Percentiles rank a stretch among this genome's conserved stretches.
Evolutionary conservation across 2,888 invertebrate genomes (phyloP).

Genomic region (Agrochola lota): DNA sequence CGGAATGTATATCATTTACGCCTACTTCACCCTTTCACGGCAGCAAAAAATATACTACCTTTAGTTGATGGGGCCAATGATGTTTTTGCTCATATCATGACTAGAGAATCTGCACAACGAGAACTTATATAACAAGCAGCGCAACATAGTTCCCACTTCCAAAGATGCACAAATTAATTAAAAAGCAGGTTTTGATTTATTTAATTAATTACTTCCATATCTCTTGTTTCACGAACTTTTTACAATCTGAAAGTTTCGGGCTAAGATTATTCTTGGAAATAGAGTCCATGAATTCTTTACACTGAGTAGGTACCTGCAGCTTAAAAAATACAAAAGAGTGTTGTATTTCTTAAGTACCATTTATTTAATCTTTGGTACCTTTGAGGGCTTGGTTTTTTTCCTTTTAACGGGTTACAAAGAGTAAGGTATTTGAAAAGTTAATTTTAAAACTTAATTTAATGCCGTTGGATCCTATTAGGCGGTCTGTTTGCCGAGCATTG

Average conservation of each 20-base stretch:
- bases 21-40: slow-evolving; percentile 41
- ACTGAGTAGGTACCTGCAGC: slow-evolving; percentile 49
- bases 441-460: slow-evolving; percentile 76
- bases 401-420: slow-evolving; percentile 65
- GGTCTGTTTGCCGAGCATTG: slow-evolving; percentile 73
- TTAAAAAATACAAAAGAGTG: slow-evolving; percentile 64
- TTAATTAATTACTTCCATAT: slow-evolving; percentile 71
- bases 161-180: slow-evolving; percentile 55
- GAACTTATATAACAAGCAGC: slow-evolving; percentile 34
- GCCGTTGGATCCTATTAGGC: slow-evolving; percentile 74
- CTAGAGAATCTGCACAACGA: slow-evolving; percentile 20
- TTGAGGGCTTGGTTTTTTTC: slow-evolving; percentile 49
- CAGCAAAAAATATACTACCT: slow-evolving; percentile 46
- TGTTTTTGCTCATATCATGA: slow-evolving; percentile 52
- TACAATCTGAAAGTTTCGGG: slow-evolving; percentile 70
- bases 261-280: slow-evolving; percentile 73
- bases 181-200: slow-evolving; percentile 66
- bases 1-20: slow-evolving; percentile 45
- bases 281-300: slow-evolving; percentile 73
- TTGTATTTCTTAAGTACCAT: slow-evolving; percentile 54
- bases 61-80: slow-evolving; percentile 34
- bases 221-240: slow-evolving; percentile 68
- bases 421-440: slow-evolving; percentile 70
- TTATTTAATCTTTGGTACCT: slow-evolving; percentile 53
- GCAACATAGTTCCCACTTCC: slow-evolving; percentile 21